phyloP scores from a whole-genome alignment of 2,888 invertebrate genomes.

The Cryptocheilus praepositus region DNA sequence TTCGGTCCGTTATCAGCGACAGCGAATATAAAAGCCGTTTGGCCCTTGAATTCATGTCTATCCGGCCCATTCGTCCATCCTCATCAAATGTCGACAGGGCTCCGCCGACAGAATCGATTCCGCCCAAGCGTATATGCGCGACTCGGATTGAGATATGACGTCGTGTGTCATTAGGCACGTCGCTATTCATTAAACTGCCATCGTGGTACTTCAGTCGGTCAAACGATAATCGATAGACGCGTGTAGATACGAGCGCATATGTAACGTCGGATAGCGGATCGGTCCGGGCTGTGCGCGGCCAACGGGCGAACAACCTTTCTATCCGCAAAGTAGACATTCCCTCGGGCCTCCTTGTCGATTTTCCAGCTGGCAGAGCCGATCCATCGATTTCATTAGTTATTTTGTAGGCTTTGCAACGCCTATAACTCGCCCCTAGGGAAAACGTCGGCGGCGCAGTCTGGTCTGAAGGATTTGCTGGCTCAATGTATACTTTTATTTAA shows the following conservation, averaged over 20 bases:
- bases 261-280: not conserved
- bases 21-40: slow-evolving; percentile 24
- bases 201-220: slow-evolving; percentile 52
- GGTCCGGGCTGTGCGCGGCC: no score
- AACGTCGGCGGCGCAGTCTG: no score
- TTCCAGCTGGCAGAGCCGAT: slow-evolving; percentile 8
- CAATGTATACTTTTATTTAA: no score
- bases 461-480: no score
- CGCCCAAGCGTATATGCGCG: slow-evolving; percentile 36
- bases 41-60: slow-evolving; percentile 29
- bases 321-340: slow-evolving; percentile 27
- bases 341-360: slow-evolving; percentile 20
- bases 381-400: slow-evolving; percentile 29
- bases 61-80: slow-evolving; percentile 30
- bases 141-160: slow-evolving; percentile 51
- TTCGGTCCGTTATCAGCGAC: no score
- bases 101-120: slow-evolving; percentile 48
- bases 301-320: no score
- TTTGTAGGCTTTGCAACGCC: slow-evolving; percentile 13
- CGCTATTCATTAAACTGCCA: slow-evolving; percentile 62
- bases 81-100: slow-evolving; percentile 46
- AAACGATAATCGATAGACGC: slow-evolving; percentile 57
- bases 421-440: not conserved
- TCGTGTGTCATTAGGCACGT: slow-evolving; percentile 59
- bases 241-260: slow-evolving; percentile 9